Conservation (phyloP, 2,888 invertebrate species). For the Phyllotreta striolata region DNA sequence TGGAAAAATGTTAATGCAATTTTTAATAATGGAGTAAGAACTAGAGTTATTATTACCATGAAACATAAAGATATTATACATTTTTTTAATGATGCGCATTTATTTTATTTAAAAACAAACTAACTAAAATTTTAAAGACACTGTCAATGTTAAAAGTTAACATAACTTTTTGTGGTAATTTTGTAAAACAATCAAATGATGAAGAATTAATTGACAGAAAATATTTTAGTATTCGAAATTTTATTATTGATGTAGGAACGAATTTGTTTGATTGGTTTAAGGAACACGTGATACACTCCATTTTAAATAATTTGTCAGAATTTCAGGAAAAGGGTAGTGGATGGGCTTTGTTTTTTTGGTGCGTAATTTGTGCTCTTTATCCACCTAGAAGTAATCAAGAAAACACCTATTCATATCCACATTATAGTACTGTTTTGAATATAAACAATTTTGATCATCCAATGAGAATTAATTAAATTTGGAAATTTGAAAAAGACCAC, state of each 20-base stretch:
- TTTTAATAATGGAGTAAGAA: constrained; percentile 21
- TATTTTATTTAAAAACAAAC: constrained; percentile 19
- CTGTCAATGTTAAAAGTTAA: constrained; percentile 17
- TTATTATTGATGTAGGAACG: constrained; percentile 22
- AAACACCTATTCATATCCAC: too few relatives aligned
- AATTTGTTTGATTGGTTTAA: constrained; percentile 22
- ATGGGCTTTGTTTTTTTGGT: too few relatives aligned
- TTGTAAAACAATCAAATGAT: constrained; percentile 20
- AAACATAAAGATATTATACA: constrained; percentile 16
- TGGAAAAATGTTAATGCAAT: constrained; percentile 7
- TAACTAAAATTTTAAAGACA: constrained; percentile 12
- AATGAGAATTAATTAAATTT: too few relatives aligned
- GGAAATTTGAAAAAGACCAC: too few relatives aligned
- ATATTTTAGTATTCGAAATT: constrained; percentile 22
- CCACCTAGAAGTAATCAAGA: too few relatives aligned
- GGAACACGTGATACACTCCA: constrained; percentile 8
- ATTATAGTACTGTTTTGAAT: too few relatives aligned
- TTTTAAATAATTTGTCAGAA: constrained; percentile 17
- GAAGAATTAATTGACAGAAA: constrained; percentile 17
- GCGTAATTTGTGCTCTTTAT: too few relatives aligned
- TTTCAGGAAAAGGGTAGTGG: constrained; percentile 18
- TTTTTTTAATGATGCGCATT: constrained; percentile 22
- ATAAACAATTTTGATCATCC: too few relatives aligned
- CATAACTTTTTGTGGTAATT: constrained; percentile 12
- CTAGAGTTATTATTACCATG: constrained; percentile 25